Conservation (phyloP, 2,797 vertebrate species). For the Antrozous pallidus region DNA sequence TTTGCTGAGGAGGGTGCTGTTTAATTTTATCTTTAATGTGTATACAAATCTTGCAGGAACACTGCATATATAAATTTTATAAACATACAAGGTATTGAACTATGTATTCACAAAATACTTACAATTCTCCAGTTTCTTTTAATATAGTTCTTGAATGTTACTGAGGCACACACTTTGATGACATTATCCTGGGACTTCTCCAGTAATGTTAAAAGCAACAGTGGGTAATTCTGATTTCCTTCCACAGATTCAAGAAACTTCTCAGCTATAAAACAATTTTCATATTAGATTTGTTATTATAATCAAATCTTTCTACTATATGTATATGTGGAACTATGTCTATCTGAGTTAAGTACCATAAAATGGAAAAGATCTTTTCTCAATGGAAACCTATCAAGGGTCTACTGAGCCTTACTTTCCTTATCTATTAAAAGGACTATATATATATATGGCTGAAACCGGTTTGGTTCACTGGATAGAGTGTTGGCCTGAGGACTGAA, state of each 20-base stretch:
- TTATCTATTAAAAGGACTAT: not conserved
- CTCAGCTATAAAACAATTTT: conserved; percentile 88
- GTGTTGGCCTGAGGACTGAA: no score
- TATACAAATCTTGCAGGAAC: not conserved
- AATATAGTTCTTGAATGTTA: conserved; percentile 99
- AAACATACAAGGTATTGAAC: not conserved
- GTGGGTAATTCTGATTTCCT: conserved; percentile 94
- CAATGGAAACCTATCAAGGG: not conserved
- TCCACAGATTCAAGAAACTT: conserved; percentile 98
- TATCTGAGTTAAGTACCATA: not conserved
- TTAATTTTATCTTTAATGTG: conserved; percentile 34
- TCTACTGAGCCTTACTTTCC: not conserved
- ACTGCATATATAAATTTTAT: not conserved
- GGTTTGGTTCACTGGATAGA: no score
- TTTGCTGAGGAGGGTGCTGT: not conserved
- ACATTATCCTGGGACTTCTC: conserved; percentile 98
- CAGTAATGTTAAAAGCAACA: conserved; percentile 92
- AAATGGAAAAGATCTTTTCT: not conserved
- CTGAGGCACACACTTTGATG: conserved; percentile 96
- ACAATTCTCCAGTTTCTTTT: conserved; percentile 99
- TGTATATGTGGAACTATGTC: not conserved
- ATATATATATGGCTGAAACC: no score
- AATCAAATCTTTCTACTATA: not conserved
- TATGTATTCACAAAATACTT: conserved; percentile 82
- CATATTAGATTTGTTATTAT: conserved; percentile 35